Evolutionary conservation across 1,140 invertebrate genomes (phyloP).

Genomic region (Aethina tumida): DNA sequence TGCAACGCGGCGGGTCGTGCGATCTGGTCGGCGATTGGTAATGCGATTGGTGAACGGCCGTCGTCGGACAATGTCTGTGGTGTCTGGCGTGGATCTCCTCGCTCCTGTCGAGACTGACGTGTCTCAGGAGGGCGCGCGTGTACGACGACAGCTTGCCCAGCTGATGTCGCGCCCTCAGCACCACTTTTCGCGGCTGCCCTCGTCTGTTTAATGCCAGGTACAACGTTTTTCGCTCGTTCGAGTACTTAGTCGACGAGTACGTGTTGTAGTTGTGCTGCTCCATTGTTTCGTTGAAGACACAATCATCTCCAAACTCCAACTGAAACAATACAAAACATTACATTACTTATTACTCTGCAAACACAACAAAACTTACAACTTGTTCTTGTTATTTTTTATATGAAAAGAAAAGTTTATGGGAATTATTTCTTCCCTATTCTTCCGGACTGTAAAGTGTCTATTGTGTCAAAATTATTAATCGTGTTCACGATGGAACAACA

Average conservation of each 20-base stretch:
- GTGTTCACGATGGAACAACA: too few relatives aligned
- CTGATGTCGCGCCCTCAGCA: constrained; percentile 52
- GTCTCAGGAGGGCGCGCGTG: constrained; percentile 55
- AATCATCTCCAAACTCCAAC: constrained; percentile 71
- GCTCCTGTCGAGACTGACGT: constrained; percentile 43
- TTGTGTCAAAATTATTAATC: too few relatives aligned
- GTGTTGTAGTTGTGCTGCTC: constrained; percentile 77
- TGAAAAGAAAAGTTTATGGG: too few relatives aligned
- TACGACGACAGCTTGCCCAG: constrained; percentile 63
- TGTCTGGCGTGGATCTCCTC: constrained; percentile 36
- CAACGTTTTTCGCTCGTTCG: constrained; percentile 54
- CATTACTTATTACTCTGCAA: too few relatives aligned
- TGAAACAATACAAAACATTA: constrained; percentile 49
- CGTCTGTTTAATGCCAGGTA: constrained; percentile 66
- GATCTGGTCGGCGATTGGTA: constrained; percentile 6
- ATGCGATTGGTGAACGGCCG: constrained; percentile 8
- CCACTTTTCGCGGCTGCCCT: constrained; percentile 58
- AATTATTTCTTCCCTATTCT: too few relatives aligned
- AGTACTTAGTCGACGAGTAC: constrained; percentile 68
- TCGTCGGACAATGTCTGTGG: constrained; percentile 21
- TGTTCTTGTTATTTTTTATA: too few relatives aligned
- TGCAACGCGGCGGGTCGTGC: constrained; percentile 23
- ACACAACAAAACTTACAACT: too few relatives aligned
- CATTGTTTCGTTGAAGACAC: constrained; percentile 76
- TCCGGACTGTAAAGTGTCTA: too few relatives aligned